Conservation (phyloP, 1,140 invertebrate genomes). For the Cyphomyrmex costatus region DNA sequence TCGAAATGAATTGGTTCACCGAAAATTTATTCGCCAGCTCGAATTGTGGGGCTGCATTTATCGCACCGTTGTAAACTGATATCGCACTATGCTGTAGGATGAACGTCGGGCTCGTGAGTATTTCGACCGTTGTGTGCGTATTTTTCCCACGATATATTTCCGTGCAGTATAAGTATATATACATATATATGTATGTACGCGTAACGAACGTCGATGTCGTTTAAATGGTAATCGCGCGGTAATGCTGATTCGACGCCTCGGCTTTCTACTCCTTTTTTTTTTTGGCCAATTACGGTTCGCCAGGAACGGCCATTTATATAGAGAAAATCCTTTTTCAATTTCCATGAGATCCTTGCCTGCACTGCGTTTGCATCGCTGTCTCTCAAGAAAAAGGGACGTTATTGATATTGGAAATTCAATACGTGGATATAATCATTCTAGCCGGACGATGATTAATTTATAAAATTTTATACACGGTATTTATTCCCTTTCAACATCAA, state of each 20-base stretch:
- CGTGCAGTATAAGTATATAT: conserved; percentile 24
- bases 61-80: conserved; percentile 71
- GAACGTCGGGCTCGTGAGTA: conserved; percentile 60
- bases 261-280: conserved; percentile 15
- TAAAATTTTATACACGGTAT: neutral
- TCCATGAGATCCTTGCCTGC: conserved; percentile 40
- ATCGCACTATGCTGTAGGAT: conserved; percentile 59
- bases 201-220: conserved; percentile 72
- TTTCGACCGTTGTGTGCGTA: conserved; percentile 48
- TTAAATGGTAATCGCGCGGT: conserved; percentile 76
- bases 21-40: conserved; percentile 72
- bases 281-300: conserved; percentile 63
- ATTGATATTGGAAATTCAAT: conserved; percentile 45
- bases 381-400: conserved; percentile 33
- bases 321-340: conserved; percentile 71
- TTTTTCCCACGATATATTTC: conserved; percentile 61
- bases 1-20: conserved; percentile 67
- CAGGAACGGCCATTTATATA: conserved; percentile 60
- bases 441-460: conserved; percentile 32
- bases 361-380: conserved; percentile 18
- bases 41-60: conserved; percentile 68
- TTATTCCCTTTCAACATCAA: conserved; percentile 1
- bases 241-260: conserved; percentile 72
- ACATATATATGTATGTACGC: conserved; percentile 6
- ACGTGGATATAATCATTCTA: conserved; percentile 20